Conservation (phyloP, 2,113 vertebrate genomes). For the Fulica atra region DNA sequence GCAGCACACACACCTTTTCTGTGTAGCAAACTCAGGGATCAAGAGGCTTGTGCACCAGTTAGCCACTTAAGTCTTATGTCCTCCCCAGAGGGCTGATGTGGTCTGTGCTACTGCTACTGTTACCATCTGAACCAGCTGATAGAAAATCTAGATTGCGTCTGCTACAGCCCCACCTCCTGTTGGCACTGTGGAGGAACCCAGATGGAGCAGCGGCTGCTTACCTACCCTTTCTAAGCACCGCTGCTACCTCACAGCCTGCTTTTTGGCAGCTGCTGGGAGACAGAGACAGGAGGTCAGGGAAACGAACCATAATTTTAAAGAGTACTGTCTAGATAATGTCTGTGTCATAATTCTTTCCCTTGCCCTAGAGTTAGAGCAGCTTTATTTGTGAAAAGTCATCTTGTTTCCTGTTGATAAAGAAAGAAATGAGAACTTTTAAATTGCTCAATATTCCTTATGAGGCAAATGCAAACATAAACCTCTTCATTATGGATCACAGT, state of each 20-base stretch:
- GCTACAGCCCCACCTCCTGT: background rate
- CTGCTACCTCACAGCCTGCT: background rate
- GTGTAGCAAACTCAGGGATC: fast-evolving
- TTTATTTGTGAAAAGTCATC: background rate
- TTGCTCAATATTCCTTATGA: background rate
- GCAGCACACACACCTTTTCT: background rate
- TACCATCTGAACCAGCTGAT: background rate
- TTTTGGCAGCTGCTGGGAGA: background rate
- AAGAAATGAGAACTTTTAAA: background rate
- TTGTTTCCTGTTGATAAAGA: background rate
- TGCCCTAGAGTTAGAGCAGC: background rate
- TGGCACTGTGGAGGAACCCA: background rate
- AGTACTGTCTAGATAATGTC: background rate
- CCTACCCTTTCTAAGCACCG: background rate
- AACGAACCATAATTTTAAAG: background rate
- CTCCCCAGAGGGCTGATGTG: background rate
- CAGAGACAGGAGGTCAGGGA: background rate
- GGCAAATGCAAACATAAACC: background rate
- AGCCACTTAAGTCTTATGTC: background rate
- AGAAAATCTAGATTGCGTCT: background rate
- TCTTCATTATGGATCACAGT: background rate
- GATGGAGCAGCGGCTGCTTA: background rate
- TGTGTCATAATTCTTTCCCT: background rate
- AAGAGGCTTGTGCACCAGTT: background rate
- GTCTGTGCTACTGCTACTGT: background rate